A percentile compares a stretch with the other conserved stretches of the same genome.
These are phyloP conservation scores for Halictus quadricinctus DNA, from an alignment of 2,888 invertebrate genomes.

Conservation along the genomic window DNA sequence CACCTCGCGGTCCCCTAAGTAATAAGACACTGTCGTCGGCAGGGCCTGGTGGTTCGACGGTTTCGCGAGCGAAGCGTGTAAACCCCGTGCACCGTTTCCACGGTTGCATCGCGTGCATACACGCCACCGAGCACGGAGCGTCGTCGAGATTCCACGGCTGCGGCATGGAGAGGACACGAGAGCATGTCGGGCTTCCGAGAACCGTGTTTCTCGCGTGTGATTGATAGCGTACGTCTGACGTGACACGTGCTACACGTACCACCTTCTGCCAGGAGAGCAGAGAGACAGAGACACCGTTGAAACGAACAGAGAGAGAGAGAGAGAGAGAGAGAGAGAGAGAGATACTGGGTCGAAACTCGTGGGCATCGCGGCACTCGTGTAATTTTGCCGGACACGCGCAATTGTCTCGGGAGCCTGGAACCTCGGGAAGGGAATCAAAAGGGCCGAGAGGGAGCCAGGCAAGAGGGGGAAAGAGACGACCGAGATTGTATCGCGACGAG, in stretches of 20 bases:
- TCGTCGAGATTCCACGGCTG: constrained; percentile 46
- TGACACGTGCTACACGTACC: constrained; percentile 74
- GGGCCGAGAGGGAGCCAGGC: constrained; percentile 30
- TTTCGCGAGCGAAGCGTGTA: not conserved
- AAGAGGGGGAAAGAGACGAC: constrained; percentile 15
- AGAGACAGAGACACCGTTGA: not conserved
- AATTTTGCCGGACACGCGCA: constrained; percentile 64
- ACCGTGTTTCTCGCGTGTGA: constrained; percentile 67
- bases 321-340: not conserved
- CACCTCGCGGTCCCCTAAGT: not conserved
- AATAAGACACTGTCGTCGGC: constrained; percentile 39
- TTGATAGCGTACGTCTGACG: constrained; percentile 66
- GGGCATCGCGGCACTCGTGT: constrained; percentile 44
- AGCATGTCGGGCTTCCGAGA: constrained; percentile 65
- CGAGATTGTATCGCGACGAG: constrained; percentile 57
- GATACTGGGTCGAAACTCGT: constrained; percentile 27
- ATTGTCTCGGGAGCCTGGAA: constrained; percentile 47
- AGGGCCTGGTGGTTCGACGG: not conserved
- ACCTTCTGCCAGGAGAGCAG: constrained; percentile 45
- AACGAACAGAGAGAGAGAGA: not conserved
- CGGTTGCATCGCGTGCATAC: constrained; percentile 58
- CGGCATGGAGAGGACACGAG: constrained; percentile 40
- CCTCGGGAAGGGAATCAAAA: constrained; percentile 44
- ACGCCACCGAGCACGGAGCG: constrained; percentile 16
- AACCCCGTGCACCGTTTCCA: constrained; percentile 21